Conservation (phyloP, 2,797 vertebrate species). For the Ambastaia sidthimunki region DNA sequence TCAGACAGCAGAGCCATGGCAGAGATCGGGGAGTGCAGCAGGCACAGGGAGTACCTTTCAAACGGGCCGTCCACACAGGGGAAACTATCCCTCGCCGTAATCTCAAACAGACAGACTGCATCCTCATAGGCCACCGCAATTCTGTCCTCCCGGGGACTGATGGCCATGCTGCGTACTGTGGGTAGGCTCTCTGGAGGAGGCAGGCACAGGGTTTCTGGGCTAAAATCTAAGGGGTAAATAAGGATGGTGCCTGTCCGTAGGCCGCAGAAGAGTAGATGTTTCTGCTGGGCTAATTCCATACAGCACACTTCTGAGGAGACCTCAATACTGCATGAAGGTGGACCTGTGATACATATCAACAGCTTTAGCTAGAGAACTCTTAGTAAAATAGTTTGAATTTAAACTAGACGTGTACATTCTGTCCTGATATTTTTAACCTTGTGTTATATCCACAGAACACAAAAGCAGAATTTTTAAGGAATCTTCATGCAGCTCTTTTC, state of each 20-base stretch:
- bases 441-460: no score
- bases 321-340: constrained; percentile 62
- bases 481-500: no score
- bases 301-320: constrained; percentile 75
- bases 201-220: constrained; percentile 78
- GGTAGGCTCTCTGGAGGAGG: constrained; percentile 79
- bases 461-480: no score
- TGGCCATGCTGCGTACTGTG: constrained; percentile 66
- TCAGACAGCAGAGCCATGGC: constrained; percentile 70
- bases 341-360: constrained; percentile 65
- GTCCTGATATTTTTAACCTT: no score
- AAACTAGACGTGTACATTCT: no score
- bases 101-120: constrained; percentile 71
- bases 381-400: no score
- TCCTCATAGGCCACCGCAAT: constrained; percentile 75
- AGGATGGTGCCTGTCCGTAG: constrained; percentile 78
- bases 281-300: constrained; percentile 78
- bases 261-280: constrained; percentile 79
- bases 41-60: constrained; percentile 68
- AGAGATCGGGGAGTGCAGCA: constrained; percentile 69
- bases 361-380: background rate
- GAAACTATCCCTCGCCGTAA: constrained; percentile 74
- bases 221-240: constrained; percentile 78
- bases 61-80: constrained; percentile 74
- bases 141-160: constrained; percentile 72